Evolutionary conservation across 2,113 vertebrate genomes (phyloP).

Genomic region (Dipodomys spectabilis): DNA sequence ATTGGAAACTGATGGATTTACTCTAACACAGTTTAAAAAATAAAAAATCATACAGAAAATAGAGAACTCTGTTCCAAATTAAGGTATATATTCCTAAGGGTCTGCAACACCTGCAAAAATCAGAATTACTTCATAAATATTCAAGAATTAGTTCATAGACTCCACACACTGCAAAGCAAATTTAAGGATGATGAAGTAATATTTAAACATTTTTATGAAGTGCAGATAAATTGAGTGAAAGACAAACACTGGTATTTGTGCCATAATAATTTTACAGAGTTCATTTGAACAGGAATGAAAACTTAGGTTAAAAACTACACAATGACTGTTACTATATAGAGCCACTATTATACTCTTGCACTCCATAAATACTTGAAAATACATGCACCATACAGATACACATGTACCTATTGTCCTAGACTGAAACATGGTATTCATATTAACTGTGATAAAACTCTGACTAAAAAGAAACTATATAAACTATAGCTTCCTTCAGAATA

Average conservation of each 20-base stretch:
- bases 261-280: slow-evolving; percentile 70
- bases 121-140: slow-evolving; percentile 78
- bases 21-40: slow-evolving; percentile 59
- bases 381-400: slow-evolving; percentile 39
- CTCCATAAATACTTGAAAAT: slow-evolving; percentile 73
- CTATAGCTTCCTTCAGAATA: slow-evolving; percentile 19
- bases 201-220: slow-evolving; percentile 81
- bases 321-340: slow-evolving; percentile 61
- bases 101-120: slow-evolving; percentile 70
- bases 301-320: slow-evolving; percentile 61
- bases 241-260: slow-evolving; percentile 68
- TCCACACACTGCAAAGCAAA: slow-evolving; percentile 71
- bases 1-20: slow-evolving; percentile 49
- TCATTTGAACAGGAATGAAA: slow-evolving; percentile 70
- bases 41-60: slow-evolving; percentile 62
- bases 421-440: slow-evolving; percentile 32
- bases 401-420: slow-evolving; percentile 41
- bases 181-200: slow-evolving; percentile 76
- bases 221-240: slow-evolving; percentile 76
- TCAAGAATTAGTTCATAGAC: slow-evolving; percentile 63
- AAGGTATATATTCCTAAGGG: slow-evolving; percentile 60
- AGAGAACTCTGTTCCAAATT: slow-evolving; percentile 71
- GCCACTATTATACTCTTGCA: slow-evolving; percentile 69
- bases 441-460: slow-evolving; percentile 44
- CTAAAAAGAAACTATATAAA: slow-evolving; percentile 15